Conservation (phyloP, 2,888 invertebrate genomes). For the Rhogogaster chlorosoma region DNA sequence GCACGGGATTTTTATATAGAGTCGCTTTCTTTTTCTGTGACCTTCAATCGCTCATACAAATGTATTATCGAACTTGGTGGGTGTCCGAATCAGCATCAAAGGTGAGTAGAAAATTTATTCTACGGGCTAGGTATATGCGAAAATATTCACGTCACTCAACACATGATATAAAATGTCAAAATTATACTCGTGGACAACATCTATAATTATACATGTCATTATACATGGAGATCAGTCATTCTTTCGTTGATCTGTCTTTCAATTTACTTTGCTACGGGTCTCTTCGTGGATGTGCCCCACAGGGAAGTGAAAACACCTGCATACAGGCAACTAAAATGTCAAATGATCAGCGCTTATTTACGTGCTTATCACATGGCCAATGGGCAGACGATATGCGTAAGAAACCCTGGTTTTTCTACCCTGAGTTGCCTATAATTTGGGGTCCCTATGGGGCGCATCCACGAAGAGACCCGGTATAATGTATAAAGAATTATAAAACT, state of each 20-base stretch:
- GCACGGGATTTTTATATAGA: not conserved
- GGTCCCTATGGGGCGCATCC: not conserved
- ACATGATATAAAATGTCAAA: not conserved
- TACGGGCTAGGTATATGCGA: not conserved
- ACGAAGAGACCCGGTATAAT: not conserved
- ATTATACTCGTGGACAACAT: not conserved
- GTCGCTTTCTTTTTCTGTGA: not conserved
- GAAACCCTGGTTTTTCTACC: too few species aligned
- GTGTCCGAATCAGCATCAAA: not conserved
- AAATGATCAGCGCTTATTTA: too few species aligned
- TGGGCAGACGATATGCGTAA: too few species aligned
- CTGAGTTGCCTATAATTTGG: too few species aligned
- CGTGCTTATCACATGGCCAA: too few species aligned
- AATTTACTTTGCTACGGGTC: too few species aligned
- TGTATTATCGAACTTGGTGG: not conserved
- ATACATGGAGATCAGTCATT: too few species aligned
- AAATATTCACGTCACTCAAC: not conserved
- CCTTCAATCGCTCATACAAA: not conserved
- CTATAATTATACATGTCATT: too few species aligned
- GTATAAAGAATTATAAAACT: not conserved
- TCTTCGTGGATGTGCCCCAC: too few species aligned
- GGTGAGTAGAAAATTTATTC: not conserved
- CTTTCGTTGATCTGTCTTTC: not conserved
- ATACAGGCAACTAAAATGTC: too few species aligned
- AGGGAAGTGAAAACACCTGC: too few species aligned